A percentile compares a stretch with the other conserved stretches of the same genome.
These are phyloP conservation scores for Tenebrio molitor DNA, from an alignment of 1,140 invertebrate species.

Conservation along the genomic window DNA sequence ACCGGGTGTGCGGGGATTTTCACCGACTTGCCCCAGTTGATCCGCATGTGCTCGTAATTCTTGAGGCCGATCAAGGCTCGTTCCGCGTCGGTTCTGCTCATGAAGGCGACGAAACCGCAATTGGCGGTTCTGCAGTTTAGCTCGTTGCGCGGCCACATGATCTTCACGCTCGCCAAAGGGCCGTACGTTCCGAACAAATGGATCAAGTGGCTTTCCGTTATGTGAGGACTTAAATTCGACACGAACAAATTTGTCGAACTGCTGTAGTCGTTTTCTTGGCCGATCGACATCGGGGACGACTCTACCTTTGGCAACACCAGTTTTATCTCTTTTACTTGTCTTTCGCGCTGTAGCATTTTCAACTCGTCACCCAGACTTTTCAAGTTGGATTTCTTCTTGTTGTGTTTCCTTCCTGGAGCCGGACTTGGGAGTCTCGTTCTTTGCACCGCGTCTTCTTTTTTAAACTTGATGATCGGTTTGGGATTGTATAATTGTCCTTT, in stretches of 20 bases:
- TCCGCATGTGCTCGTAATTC: conserved; percentile 95
- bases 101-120: conserved; percentile 94
- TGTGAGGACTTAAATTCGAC: conserved; percentile 88
- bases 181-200: conserved; percentile 91
- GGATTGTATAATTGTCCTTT: conserved; percentile 60
- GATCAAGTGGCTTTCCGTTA: conserved; percentile 88
- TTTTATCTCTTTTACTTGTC: conserved; percentile 48
- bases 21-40: conserved; percentile 98
- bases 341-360: conserved; percentile 57
- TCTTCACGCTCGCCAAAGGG: conserved; percentile 91
- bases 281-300: conserved; percentile 16
- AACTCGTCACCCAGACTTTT: conserved; percentile 65
- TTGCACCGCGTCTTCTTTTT: conserved; percentile 62
- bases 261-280: conserved; percentile 79
- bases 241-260: conserved; percentile 91
- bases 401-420: conserved; percentile 67
- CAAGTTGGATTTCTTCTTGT: conserved; percentile 62
- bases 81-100: conserved; percentile 90
- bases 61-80: conserved; percentile 82
- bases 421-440: conserved; percentile 67
- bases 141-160: conserved; percentile 86
- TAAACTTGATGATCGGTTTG: conserved; percentile 54
- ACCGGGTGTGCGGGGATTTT: conserved; percentile 94
- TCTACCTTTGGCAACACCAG: conserved; percentile 36
- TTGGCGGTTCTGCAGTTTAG: conserved; percentile 67